Percentiles rank a stretch among this genome's conserved stretches.
phyloP scores from a whole-genome alignment of 2,113 vertebrate species.

The Oreotrochilus melanogaster region DNA sequence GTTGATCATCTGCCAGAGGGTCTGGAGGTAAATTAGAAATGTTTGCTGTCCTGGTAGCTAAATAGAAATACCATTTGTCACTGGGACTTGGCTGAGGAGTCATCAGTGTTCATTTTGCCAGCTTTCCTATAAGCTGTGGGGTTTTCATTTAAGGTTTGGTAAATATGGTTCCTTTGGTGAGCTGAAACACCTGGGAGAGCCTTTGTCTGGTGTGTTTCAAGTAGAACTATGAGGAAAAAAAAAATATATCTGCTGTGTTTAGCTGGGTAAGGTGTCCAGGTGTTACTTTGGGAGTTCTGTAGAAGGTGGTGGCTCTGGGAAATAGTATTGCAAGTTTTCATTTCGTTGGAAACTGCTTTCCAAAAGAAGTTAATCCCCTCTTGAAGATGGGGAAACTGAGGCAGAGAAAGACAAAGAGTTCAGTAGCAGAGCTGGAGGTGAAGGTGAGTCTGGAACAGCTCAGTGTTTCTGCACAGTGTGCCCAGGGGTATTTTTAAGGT shows the following conservation, averaged over 20 bases:
- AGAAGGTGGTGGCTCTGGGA: neutral
- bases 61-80: neutral
- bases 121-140: neutral
- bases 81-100: neutral
- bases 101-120: rapidly evolving
- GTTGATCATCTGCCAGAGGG: neutral
- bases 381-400: neutral
- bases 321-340: neutral
- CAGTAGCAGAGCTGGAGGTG: neutral
- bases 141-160: neutral
- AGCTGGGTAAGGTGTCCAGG: neutral
- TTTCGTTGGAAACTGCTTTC: neutral
- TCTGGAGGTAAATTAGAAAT: neutral
- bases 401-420: neutral
- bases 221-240: neutral
- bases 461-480: rapidly evolving
- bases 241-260: neutral
- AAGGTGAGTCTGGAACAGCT: neutral
- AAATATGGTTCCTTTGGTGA: neutral
- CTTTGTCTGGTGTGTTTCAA: neutral
- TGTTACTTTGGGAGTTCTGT: neutral
- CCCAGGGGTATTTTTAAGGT: neutral
- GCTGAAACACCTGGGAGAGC: neutral
- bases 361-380: neutral
- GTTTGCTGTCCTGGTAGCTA: neutral